These are phyloP conservation scores for Bettongia penicillata DNA, from an alignment of 2,113 vertebrate genomes.

Conservation along the genomic window DNA sequence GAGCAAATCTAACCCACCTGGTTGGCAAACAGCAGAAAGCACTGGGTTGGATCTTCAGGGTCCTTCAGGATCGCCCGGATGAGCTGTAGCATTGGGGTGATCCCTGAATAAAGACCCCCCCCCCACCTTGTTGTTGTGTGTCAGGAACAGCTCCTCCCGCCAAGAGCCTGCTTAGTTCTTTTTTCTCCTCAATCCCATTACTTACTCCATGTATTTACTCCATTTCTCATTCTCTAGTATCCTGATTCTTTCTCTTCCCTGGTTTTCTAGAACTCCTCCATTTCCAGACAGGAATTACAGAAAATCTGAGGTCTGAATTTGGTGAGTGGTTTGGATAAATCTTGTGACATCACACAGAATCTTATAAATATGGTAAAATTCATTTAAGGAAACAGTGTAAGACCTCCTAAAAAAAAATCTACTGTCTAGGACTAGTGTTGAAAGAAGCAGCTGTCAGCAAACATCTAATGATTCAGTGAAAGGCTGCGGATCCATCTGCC, in stretches of 20 bases:
- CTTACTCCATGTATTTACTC: background rate
- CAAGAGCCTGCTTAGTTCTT: background rate
- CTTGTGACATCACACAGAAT: background rate
- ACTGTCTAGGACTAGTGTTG: background rate
- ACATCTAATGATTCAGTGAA: background rate
- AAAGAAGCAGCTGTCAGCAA: background rate
- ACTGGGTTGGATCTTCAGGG: conserved; percentile 82
- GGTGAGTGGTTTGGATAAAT: background rate
- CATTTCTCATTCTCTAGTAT: background rate
- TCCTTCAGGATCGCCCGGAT: conserved; percentile 83
- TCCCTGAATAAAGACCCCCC: conserved; percentile 72
- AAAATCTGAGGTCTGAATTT: background rate
- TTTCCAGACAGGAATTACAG: background rate
- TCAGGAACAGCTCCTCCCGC: background rate
- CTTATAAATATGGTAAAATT: background rate
- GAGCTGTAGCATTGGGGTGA: conserved; percentile 87
- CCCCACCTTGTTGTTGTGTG: background rate
- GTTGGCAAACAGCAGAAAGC: conserved; percentile 86
- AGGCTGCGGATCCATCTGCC: background rate
- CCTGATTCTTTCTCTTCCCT: background rate
- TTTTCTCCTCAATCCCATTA: background rate
- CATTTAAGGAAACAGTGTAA: conserved; percentile 19
- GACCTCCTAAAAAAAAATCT: background rate
- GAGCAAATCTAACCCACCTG: conserved; percentile 79
- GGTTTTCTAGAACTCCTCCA: background rate